Evolutionary conservation across 2,113 vertebrate genomes (phyloP).

Genomic region (Megatriorchis doriae): DNA sequence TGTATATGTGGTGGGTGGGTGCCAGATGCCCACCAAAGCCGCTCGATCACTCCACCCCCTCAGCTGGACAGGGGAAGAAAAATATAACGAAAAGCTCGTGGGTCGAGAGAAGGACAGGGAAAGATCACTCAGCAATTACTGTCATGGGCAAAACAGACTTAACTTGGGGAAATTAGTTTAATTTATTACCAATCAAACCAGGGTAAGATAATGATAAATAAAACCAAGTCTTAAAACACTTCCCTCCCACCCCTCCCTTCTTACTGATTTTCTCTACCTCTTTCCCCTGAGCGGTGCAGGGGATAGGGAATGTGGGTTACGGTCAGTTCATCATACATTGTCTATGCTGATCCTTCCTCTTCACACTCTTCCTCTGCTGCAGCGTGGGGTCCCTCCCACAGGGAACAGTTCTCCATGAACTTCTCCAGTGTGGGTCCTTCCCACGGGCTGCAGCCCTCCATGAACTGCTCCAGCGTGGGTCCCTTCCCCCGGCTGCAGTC

Average conservation of each 20-base stretch:
- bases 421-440: neutral
- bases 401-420: neutral
- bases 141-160: neutral
- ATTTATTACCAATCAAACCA: neutral
- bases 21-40: neutral
- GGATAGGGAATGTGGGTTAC: neutral
- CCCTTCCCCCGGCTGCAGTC: too few relatives aligned
- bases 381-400: too few relatives aligned
- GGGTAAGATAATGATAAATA: neutral
- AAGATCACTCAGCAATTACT: neutral
- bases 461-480: too few relatives aligned
- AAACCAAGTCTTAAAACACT: neutral
- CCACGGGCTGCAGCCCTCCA: neutral
- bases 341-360: neutral
- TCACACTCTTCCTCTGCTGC: neutral
- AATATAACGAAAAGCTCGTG: rapidly evolving
- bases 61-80: neutral
- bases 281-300: neutral
- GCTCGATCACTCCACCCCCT: neutral
- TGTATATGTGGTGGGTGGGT: neutral
- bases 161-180: neutral
- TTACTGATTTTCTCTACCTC: neutral
- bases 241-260: neutral
- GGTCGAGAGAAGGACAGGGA: neutral
- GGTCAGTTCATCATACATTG: neutral